These are phyloP conservation scores for Pitangus sulphuratus DNA, from an alignment of 2,797 vertebrate genomes.

Conservation along the genomic window DNA sequence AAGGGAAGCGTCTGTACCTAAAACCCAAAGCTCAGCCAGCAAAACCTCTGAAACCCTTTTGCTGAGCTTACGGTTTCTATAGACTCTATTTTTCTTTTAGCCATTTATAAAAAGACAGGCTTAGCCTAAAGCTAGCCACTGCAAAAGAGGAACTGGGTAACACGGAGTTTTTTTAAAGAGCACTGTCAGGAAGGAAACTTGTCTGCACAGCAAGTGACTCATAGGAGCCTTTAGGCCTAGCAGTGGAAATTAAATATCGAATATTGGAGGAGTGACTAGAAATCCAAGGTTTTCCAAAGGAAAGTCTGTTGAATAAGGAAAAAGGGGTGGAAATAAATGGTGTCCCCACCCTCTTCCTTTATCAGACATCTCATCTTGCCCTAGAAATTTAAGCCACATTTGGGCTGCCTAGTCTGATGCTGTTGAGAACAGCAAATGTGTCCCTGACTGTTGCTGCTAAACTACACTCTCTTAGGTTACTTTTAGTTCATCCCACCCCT, in stretches of 20 bases:
- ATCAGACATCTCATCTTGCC: neutral
- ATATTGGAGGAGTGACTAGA: neutral
- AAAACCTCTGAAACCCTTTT: neutral
- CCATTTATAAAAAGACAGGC: neutral
- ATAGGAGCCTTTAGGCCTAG: neutral
- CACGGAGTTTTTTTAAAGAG: neutral
- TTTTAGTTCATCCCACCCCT: neutral
- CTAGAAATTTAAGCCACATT: neutral
- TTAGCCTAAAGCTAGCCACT: neutral
- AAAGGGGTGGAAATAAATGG: neutral
- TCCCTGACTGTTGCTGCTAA: neutral
- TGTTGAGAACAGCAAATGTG: neutral
- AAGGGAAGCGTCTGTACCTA: neutral
- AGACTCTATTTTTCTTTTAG: neutral
- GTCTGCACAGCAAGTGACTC: neutral
- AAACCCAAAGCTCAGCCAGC: neutral
- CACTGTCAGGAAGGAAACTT: neutral
- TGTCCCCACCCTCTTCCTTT: neutral
- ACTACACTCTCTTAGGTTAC: neutral
- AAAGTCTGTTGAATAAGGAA: neutral
- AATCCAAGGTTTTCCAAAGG: neutral
- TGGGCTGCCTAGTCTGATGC: neutral
- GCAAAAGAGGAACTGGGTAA: neutral
- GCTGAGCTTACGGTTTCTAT: conserved; percentile 13
- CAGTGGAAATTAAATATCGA: neutral